These are phyloP conservation scores for Glyphotaelius pellucidus DNA, from an alignment of 2,888 invertebrate genomes.

Conservation along the genomic window DNA sequence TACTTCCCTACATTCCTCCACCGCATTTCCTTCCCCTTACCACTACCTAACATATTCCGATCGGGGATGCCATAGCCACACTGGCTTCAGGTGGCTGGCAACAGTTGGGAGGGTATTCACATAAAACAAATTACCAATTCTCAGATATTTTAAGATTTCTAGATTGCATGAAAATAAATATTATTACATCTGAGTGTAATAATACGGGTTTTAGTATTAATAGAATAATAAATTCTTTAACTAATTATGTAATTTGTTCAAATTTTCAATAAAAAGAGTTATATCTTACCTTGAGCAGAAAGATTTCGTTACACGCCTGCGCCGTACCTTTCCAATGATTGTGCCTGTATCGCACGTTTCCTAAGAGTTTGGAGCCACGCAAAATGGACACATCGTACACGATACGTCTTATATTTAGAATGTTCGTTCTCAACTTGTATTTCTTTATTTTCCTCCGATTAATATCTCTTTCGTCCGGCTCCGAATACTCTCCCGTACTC, in stretches of 20 bases:
- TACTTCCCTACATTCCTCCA: no score
- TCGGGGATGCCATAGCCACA: no score
- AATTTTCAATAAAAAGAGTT: not conserved
- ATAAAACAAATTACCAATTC: no score
- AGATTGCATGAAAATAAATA: no score
- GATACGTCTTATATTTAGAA: slow-evolving; percentile 82
- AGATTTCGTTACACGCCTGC: slow-evolving; percentile 92
- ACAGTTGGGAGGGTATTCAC: no score
- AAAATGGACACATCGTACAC: slow-evolving; percentile 84
- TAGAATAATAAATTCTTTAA: no score
- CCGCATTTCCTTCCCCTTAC: no score
- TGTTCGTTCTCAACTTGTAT: slow-evolving; percentile 81
- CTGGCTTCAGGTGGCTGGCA: no score
- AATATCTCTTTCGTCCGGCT: slow-evolving; percentile 83
- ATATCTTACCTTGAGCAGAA: slow-evolving; percentile 88
- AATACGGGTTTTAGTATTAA: no score
- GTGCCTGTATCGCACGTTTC: slow-evolving; percentile 85
- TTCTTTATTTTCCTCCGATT: slow-evolving; percentile 80
- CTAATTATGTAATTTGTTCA: not conserved
- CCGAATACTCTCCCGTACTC: slow-evolving; percentile 85
- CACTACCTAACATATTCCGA: no score
- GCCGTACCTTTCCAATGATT: slow-evolving; percentile 92
- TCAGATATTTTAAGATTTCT: no score
- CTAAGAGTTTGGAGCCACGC: slow-evolving; percentile 81
- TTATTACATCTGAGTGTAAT: no score